phyloP scores from a whole-genome alignment of 2,888 invertebrate genomes.

The Lasioglossum figueresi region DNA sequence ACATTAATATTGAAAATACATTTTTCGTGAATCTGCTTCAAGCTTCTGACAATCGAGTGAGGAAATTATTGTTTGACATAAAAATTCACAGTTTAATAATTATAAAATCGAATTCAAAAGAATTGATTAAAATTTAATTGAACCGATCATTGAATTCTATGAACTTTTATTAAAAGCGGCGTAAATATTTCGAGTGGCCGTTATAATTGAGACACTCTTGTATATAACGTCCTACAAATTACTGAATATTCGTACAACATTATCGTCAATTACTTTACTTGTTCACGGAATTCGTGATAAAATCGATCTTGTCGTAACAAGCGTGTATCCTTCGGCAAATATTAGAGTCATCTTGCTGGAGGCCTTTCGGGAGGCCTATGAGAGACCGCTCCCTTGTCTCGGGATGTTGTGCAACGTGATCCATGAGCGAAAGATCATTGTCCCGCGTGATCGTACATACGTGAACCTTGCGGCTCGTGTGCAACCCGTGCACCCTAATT shows the following conservation, averaged over 20 bases:
- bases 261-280: neutral
- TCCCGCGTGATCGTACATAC: slow-evolving; percentile 58
- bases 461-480: slow-evolving; percentile 53
- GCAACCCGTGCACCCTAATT: slow-evolving; percentile 64
- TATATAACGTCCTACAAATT: neutral
- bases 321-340: slow-evolving; percentile 67
- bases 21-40: too few species aligned
- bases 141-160: neutral
- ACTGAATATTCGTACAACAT: neutral
- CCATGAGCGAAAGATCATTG: slow-evolving; percentile 73
- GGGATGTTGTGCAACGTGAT: slow-evolving; percentile 67
- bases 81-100: too few species aligned
- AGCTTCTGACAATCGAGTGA: too few species aligned
- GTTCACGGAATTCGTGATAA: slow-evolving; percentile 49
- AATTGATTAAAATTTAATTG: neutral
- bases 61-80: too few species aligned
- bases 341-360: slow-evolving; percentile 73
- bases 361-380: slow-evolving; percentile 52
- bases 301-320: slow-evolving; percentile 54
- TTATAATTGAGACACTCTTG: neutral
- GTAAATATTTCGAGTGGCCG: neutral
- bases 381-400: slow-evolving; percentile 72
- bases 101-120: too few species aligned
- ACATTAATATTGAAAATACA: too few species aligned
- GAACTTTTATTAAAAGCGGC: neutral